Conservation (phyloP, 2,888 invertebrate species). For the Drosophila barbarae region DNA sequence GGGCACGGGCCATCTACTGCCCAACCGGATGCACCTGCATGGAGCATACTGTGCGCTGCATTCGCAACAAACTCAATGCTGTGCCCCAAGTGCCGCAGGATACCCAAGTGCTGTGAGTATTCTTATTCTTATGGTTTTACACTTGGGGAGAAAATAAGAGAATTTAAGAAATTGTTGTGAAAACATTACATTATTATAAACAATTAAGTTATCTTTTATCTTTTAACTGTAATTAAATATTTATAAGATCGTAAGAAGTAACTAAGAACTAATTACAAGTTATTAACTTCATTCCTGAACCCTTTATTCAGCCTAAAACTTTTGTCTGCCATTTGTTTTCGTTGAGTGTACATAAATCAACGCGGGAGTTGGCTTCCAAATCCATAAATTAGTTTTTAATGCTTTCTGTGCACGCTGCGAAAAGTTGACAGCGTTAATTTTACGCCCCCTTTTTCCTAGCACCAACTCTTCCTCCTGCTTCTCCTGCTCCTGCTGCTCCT, state of each 20-base stretch:
- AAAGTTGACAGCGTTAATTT: constrained; percentile 56
- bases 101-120: constrained; percentile 78
- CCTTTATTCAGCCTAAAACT: background rate
- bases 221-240: background rate
- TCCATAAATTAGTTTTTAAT: constrained; percentile 74
- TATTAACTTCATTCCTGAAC: background rate
- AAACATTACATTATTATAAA: background rate
- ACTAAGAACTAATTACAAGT: too few species aligned
- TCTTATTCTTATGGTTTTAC: background rate
- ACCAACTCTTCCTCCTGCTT: background rate
- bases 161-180: background rate
- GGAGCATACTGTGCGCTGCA: constrained; percentile 76
- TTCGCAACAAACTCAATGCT: constrained; percentile 70
- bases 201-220: too few species aligned
- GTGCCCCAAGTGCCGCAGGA: constrained; percentile 76
- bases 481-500: background rate
- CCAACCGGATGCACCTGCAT: constrained; percentile 76
- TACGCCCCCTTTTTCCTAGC: constrained; percentile 25
- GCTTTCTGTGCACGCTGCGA: constrained; percentile 41
- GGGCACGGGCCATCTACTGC: constrained; percentile 51
- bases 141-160: background rate
- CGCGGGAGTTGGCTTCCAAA: constrained; percentile 57
- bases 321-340: constrained; percentile 4
- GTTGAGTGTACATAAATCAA: constrained; percentile 58
- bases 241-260: too few species aligned